These are phyloP conservation scores for Hipposideros larvatus DNA, from an alignment of 2,797 vertebrate species.

Conservation along the genomic window DNA sequence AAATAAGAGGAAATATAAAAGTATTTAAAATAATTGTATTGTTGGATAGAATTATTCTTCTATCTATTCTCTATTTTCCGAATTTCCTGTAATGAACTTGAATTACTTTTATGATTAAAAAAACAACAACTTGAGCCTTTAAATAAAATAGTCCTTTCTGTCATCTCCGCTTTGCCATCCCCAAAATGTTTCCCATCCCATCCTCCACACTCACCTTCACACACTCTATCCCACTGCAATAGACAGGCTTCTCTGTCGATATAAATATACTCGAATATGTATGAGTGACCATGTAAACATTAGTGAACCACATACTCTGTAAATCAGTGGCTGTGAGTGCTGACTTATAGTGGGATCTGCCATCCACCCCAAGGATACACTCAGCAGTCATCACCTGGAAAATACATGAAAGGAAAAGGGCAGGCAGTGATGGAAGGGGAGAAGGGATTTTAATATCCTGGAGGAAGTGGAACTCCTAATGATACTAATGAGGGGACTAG, in stretches of 20 bases:
- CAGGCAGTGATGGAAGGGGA: not conserved
- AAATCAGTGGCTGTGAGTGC: not conserved
- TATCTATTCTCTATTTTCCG: constrained; percentile 2
- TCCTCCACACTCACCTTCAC: not conserved
- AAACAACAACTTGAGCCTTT: not conserved
- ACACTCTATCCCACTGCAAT: not conserved
- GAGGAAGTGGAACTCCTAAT: not conserved
- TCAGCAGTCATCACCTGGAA: not conserved
- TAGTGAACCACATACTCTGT: not conserved
- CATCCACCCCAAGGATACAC: not conserved
- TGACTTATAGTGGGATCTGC: not conserved
- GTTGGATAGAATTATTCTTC: not conserved
- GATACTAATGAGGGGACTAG: no score
- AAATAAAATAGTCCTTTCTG: not conserved
- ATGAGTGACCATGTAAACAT: not conserved
- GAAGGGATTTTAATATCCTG: not conserved
- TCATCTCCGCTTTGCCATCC: not conserved
- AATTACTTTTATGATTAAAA: not conserved
- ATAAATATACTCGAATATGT: not conserved
- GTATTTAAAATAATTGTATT: not conserved
- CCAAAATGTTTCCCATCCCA: not conserved
- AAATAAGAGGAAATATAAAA: not conserved
- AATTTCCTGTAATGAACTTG: not conserved
- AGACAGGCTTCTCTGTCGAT: not conserved
- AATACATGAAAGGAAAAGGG: not conserved